Evolutionary conservation across 2,888 invertebrate species (phyloP), one percentile per base, ranked within the genome.

Genomic region (Diplolepis rosae): DNA sequence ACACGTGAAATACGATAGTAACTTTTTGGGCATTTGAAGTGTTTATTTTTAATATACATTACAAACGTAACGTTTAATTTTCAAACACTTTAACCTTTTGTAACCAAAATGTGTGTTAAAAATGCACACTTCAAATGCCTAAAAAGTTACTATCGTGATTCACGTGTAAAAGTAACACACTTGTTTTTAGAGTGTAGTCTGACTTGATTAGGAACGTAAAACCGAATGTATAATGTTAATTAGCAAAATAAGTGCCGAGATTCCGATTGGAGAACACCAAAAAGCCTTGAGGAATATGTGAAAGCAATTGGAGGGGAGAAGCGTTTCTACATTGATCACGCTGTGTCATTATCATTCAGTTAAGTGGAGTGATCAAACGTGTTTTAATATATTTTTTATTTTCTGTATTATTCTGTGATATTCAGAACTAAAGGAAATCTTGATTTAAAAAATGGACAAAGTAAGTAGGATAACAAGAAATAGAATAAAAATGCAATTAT

Each of bases 251-350:
- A 30, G 7, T 32, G 4, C 15, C 18, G 35, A 13, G 32, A 35
- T 18, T 39, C 35, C 13, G 24, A 39, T 39, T 61, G 35, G 39
- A 61, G 35, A 61, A 35, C 24, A 35, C 24, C 13, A 39, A 61
- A 24, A 35, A 35, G 22, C 35, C 24, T 61, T 35, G 35, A 61
- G 56, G 24, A 24, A 50, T 61, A 4, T 35, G 56, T 61, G 56
- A 61, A 61, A 61, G 56, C 22, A 56, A 3, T 22, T 39, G 56
- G 56, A n/a, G 56, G 56, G 56, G 56, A 24, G 35, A 13, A 39
- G 24, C 32, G 35, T 24, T 35, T 35, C n/a, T n/a, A n/a, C n/a
- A n/a, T n/a, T 32, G 24, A 61, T 39, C 56, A 24, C 35, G 22
- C 35, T 24, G 56, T 4, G 35, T 35, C 32, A 56, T 56, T 1